Evolutionary conservation across 1,140 invertebrate species (phyloP).

Genomic region (Pogonognathellus flavescens): DNA sequence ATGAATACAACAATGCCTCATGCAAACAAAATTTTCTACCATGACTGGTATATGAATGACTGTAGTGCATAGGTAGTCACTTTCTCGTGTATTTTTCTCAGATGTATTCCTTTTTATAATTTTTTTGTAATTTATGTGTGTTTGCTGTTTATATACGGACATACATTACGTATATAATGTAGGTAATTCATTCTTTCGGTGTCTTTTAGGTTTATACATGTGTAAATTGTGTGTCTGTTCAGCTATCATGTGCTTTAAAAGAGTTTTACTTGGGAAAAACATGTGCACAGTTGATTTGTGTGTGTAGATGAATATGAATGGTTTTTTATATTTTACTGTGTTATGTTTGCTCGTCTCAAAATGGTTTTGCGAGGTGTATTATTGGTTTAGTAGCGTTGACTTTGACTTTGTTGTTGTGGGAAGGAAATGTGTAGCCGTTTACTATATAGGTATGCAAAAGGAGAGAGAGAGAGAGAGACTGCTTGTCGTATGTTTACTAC

Average conservation of each 20-base stretch:
- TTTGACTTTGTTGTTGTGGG: not conserved
- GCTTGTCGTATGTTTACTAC: not conserved
- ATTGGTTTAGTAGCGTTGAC: constrained; percentile 14
- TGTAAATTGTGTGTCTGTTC: not conserved
- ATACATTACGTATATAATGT: not conserved
- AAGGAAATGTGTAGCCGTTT: no score
- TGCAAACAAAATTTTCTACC: constrained; percentile 8
- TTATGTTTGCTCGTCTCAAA: no score
- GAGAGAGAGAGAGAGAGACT: not conserved
- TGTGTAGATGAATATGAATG: not conserved
- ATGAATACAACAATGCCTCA: not conserved
- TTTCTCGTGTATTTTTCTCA: no score
- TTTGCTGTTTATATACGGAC: not conserved
- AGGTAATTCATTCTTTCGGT: not conserved
- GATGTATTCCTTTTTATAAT: no score
- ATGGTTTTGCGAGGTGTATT: not conserved
- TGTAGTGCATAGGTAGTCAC: no score
- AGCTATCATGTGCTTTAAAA: not conserved
- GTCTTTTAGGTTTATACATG: not conserved
- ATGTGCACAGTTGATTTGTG: not conserved
- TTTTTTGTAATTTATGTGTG: no score
- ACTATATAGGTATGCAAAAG: not conserved
- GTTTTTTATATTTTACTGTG: no score
- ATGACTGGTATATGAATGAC: no score
- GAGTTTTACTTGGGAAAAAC: not conserved